These are phyloP conservation scores for Lasioglossum baleicum DNA, from an alignment of 1,140 invertebrate species.

Conservation along the genomic window DNA sequence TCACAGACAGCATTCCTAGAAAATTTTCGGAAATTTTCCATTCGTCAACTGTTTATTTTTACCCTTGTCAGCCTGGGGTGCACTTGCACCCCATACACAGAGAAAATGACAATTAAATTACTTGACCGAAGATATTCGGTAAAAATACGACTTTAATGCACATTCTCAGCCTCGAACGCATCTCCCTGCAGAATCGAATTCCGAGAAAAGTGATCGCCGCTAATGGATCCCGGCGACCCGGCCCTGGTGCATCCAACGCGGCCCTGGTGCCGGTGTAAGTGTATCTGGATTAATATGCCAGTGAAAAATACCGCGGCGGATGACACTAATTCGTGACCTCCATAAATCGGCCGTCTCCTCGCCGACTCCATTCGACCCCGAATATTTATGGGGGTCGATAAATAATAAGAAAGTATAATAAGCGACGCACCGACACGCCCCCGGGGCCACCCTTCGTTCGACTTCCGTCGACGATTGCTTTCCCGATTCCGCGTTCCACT, in stretches of 20 bases:
- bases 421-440: conserved; percentile 26
- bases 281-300: conserved; percentile 42
- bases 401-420: conserved; percentile 66
- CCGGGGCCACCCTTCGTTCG: background rate
- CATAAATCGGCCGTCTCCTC: conserved; percentile 40
- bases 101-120: too few species aligned
- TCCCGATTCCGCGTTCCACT: conserved; percentile 5
- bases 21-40: too few species aligned
- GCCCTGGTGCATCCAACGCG: background rate
- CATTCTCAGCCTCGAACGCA: too few species aligned
- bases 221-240: conserved; percentile 22
- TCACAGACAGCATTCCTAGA: too few species aligned
- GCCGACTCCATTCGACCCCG: background rate
- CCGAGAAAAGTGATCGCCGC: background rate
- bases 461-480: conserved; percentile 17
- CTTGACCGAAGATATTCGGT: too few species aligned
- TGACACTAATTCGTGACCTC: conserved; percentile 48
- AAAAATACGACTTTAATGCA: too few species aligned
- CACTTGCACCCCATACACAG: too few species aligned
- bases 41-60: too few species aligned
- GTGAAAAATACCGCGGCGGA: conserved; percentile 34
- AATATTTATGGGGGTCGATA: conserved; percentile 56
- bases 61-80: too few species aligned
- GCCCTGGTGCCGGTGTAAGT: background rate
- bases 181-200: too few species aligned